Conservation (phyloP, 2,888 invertebrate genomes). For the Willowsia nigromaculata region DNA sequence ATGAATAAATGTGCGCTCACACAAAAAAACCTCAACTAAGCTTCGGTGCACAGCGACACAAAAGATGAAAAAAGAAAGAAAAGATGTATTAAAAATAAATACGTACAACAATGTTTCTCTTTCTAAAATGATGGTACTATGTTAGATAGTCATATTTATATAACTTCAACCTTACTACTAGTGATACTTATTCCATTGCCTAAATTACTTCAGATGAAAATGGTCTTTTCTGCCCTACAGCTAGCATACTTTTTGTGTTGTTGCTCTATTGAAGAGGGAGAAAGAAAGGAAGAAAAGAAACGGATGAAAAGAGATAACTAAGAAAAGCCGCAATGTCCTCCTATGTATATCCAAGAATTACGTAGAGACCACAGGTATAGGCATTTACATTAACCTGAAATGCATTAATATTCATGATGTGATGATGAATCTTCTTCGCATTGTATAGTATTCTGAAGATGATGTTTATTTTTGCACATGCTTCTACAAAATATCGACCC, state of each 20-base stretch:
- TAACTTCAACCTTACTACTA: not conserved
- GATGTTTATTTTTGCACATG: conserved; percentile 5
- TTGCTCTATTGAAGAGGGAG: not conserved
- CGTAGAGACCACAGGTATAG: not conserved
- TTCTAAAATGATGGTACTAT: not conserved
- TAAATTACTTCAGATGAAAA: conserved; percentile 54
- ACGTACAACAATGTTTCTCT: conserved; percentile 16
- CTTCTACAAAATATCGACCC: conserved; percentile 9
- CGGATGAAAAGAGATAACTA: not conserved
- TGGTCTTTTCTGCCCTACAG: conserved; percentile 55
- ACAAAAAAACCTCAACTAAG: conserved; percentile 30
- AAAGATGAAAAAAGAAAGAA: conserved; percentile 33
- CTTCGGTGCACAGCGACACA: conserved; percentile 47
- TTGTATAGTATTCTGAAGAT: not conserved
- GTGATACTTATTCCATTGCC: conserved; percentile 29
- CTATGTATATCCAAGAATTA: not conserved
- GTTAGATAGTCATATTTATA: not conserved
- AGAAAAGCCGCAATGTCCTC: not conserved
- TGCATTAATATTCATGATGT: conserved; percentile 33
- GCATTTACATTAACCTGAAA: not conserved
- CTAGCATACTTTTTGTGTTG: conserved; percentile 54
- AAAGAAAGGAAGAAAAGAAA: conserved; percentile 9
- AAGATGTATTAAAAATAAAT: conserved; percentile 36
- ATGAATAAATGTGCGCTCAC: conserved; percentile 50
- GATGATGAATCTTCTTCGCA: too few relatives aligned